Evolutionary conservation across 2,888 invertebrate species (phyloP).

Genomic region (Noctua fimbriata): DNA sequence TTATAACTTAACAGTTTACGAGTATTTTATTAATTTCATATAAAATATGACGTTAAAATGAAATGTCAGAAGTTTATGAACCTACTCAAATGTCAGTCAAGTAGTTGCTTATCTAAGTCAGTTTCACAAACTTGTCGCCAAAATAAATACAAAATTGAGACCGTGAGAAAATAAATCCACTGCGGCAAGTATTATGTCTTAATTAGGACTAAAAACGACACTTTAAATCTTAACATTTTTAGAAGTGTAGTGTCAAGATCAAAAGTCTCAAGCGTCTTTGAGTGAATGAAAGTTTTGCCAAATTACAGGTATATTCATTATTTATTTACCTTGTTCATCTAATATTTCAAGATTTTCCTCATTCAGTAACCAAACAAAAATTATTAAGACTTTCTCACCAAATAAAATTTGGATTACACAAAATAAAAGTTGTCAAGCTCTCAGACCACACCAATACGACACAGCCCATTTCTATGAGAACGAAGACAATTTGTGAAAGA

Average conservation of each 20-base stretch:
- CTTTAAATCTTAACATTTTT: background rate
- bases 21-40: background rate
- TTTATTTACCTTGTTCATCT: slow-evolving; percentile 15
- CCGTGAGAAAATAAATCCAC: background rate
- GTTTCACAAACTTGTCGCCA: background rate
- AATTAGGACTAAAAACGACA: background rate
- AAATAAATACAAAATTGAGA: slow-evolving; percentile 10
- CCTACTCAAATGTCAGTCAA: background rate
- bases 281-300: slow-evolving; percentile 25
- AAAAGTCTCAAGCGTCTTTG: background rate
- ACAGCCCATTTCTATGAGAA: slow-evolving; percentile 54
- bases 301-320: slow-evolving; percentile 3
- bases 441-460: slow-evolving; percentile 47
- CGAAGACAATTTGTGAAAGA: slow-evolving; percentile 57
- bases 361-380: slow-evolving; percentile 9
- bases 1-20: background rate
- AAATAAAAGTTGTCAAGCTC: slow-evolving; percentile 33
- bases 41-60: background rate
- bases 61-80: background rate
- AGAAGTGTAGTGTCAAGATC: background rate
- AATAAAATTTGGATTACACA: background rate
- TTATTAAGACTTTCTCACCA: slow-evolving; percentile 4
- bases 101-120: background rate
- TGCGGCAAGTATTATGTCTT: background rate
- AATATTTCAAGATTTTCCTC: slow-evolving; percentile 8